Evolutionary conservation across 1,140 invertebrate genomes (phyloP).

Genomic region (Lordiphosa clarofinis): DNA sequence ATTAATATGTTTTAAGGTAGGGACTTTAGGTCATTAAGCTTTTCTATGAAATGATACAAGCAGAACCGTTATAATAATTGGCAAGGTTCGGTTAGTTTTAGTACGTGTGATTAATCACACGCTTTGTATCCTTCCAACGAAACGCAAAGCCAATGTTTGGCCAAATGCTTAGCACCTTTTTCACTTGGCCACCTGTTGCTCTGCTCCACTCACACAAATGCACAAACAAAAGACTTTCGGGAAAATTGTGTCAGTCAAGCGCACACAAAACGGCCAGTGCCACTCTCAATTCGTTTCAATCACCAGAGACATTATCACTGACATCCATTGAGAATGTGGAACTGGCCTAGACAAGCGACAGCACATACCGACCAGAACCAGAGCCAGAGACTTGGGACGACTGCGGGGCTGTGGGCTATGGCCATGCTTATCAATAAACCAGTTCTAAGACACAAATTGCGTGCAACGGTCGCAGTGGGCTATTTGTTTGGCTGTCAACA

Average conservation of each 20-base stretch:
- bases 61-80: no score
- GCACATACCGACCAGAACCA: neutral
- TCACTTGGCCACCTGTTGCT: conserved; percentile 29
- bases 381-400: neutral
- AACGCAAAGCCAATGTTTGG: no score
- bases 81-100: no score
- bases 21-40: no score
- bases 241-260: conserved; percentile 59
- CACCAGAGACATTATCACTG: conserved; percentile 58
- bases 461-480: conserved; percentile 37
- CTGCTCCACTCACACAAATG: conserved; percentile 21
- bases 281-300: conserved; percentile 59
- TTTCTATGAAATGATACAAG: no score
- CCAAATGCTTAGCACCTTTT: conserved; percentile 25
- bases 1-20: no score
- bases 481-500: conserved; percentile 60
- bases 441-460: conserved; percentile 43
- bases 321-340: conserved; percentile 65
- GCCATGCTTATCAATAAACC: conserved; percentile 68
- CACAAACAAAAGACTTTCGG: conserved; percentile 57
- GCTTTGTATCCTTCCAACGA: no score
- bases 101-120: no score
- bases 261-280: conserved; percentile 30
- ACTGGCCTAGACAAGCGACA: conserved; percentile 17
- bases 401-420: conserved; percentile 6